Base-by-base conservation (phyloP, 2,113 vertebrate genomes). In the Tympanuchus pallidicinctus region DNA sequence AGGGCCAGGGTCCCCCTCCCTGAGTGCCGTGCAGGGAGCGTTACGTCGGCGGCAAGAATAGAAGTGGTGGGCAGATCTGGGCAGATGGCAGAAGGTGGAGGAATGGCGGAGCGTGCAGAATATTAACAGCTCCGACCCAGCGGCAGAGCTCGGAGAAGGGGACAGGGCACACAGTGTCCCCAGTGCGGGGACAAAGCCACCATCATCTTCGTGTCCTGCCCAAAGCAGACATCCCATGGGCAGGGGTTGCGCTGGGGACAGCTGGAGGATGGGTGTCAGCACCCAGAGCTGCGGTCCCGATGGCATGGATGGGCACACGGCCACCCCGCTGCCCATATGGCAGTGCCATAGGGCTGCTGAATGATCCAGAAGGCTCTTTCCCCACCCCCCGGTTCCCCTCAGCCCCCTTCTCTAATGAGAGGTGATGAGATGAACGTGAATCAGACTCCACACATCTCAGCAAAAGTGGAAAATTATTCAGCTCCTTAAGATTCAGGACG, bases 391-490 rank as follows among this genome's bases (percentile, higher is more conserved):
- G 0, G 83, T 17, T 73, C 90, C 52, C 27, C 88, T 66, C 90
- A 86, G 92, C 90, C 92, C 90, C 86, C 93, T 94, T 38, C 93
- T 89, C 94, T 89, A 94, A 96, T 93, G 86, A 94, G 94, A 91
- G 94, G 96, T 93, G 95, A 96, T 73, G 92, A 95, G 89, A 94
- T 93, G 86, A 95, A 92, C 94, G 48, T 96, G 96, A 96, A 92
- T 93, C 91, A 93, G 85, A 92, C 88, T 82, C 94, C 89, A 86
- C 86, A 96, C 95, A 91, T 92, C 93, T 94, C 95, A 95, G 96
- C 94, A 97, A 97, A 97, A 97, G 94, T 97, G 97, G 97, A 96
- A 97, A 96, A 97, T 98, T 97, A 97, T 98, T 97, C 97, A 97
- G 89, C 97, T 98, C 97, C 97, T 98, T 97, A 97, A 97, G 96